phyloP scores from a whole-genome alignment of 2,888 invertebrate species.

The Euproctis similis region DNA sequence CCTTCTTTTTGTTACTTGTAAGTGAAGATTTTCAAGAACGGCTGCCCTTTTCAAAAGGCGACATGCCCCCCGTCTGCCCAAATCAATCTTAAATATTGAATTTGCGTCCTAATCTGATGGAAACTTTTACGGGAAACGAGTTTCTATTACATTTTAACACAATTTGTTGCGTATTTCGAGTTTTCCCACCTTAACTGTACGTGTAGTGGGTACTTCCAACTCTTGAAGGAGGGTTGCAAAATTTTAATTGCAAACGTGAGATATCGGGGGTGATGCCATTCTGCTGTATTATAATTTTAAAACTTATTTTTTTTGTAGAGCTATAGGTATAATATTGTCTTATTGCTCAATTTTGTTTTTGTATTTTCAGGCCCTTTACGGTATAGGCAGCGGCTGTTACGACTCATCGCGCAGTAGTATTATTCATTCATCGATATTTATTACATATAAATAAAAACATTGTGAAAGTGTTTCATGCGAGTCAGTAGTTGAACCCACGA shows the following conservation, averaged over 20 bases:
- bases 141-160: conserved; percentile 73
- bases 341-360: no score
- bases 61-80: conserved; percentile 61
- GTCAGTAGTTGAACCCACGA: no score
- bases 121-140: conserved; percentile 71
- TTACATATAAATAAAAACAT: no score
- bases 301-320: no score
- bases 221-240: conserved; percentile 41
- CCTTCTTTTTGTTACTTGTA: no score
- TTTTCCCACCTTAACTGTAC: conserved; percentile 60
- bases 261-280: conserved; percentile 35
- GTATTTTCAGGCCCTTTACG: no score
- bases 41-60: conserved; percentile 41
- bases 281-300: conserved; percentile 19
- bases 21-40: no score
- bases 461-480: no score
- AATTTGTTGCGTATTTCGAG: conserved; percentile 70
- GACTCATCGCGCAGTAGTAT: no score
- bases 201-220: conserved; percentile 49
- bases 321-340: no score
- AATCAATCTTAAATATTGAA: conserved; percentile 76
- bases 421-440: no score
- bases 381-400: no score
- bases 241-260: conserved; percentile 55
- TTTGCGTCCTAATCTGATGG: conserved; percentile 70